These are phyloP conservation scores for Nemopilema nomurai DNA, from an alignment of 30 jellyfish, hydroid and myxozoan species.

Conservation along the genomic window DNA sequence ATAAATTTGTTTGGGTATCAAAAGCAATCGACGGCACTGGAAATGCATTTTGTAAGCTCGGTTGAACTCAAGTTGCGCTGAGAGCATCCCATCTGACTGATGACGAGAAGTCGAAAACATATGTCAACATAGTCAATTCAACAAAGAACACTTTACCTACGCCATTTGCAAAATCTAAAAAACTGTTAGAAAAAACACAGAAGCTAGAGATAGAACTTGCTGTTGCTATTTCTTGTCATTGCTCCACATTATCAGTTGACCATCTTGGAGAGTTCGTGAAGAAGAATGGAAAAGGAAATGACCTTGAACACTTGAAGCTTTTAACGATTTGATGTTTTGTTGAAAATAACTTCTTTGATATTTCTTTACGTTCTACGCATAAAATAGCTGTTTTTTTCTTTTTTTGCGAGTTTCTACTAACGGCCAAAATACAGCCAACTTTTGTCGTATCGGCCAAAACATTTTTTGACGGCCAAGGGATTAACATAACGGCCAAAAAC, in stretches of 20 bases:
- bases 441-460: slow-evolving; percentile 14
- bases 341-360: neutral
- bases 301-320: slow-evolving; percentile 49
- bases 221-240: slow-evolving; percentile 62
- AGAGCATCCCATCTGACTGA: slow-evolving; percentile 29
- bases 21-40: slow-evolving; percentile 47
- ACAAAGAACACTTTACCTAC: slow-evolving; percentile 24
- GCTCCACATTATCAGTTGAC: slow-evolving; percentile 44
- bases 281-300: slow-evolving; percentile 34
- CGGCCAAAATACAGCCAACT: no score
- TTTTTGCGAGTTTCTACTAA: neutral
- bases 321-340: neutral
- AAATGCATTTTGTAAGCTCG: slow-evolving; percentile 54
- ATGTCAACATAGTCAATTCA: slow-evolving; percentile 24
- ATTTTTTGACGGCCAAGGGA: slow-evolving; percentile 14
- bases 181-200: slow-evolving; percentile 1
- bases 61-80: slow-evolving; percentile 29
- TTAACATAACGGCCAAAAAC: neutral
- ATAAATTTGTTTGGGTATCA: slow-evolving; percentile 43
- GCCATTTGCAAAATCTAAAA: slow-evolving; percentile 4
- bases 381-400: neutral
- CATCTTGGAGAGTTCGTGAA: slow-evolving; percentile 61
- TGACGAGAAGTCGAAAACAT: slow-evolving; percentile 35
- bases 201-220: slow-evolving; percentile 51
- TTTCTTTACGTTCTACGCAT: neutral